Evolutionary conservation across 2,888 invertebrate genomes (phyloP).

Genomic region (Megamerina dolium): DNA sequence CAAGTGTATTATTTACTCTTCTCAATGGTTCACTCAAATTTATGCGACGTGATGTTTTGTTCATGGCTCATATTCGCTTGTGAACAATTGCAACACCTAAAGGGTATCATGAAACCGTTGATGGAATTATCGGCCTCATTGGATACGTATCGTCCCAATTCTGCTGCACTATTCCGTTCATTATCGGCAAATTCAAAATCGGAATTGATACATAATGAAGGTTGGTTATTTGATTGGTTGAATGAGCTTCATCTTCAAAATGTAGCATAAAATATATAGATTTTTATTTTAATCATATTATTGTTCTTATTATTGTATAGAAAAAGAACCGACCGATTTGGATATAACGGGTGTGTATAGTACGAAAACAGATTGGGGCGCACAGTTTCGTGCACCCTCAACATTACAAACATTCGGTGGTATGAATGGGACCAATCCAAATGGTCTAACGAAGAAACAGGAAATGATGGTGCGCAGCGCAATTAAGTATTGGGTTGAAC

Average conservation of each 20-base stretch:
- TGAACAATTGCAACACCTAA: constrained; percentile 77
- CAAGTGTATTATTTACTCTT: constrained; percentile 67
- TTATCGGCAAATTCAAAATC: constrained; percentile 51
- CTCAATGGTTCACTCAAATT: constrained; percentile 57
- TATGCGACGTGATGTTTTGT: constrained; percentile 73
- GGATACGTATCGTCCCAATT: constrained; percentile 69
- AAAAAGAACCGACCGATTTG: constrained; percentile 53
- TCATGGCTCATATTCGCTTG: constrained; percentile 82
- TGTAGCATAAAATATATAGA: constrained; percentile 1
- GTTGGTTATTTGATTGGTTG: constrained; percentile 24
- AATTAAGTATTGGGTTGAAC: constrained; percentile 85
- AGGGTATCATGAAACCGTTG: constrained; percentile 78
- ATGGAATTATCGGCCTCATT: constrained; percentile 80
- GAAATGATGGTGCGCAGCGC: constrained; percentile 79
- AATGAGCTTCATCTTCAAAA: neutral
- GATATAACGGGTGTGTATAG: constrained; percentile 71
- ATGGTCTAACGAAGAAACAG: constrained; percentile 74
- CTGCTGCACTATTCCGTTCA: constrained; percentile 63
- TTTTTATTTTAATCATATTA: constrained; percentile 1
- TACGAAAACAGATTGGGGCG: constrained; percentile 72
- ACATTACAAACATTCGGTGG: constrained; percentile 58
- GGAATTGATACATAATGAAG: constrained; percentile 47
- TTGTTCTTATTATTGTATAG: constrained; percentile 24
- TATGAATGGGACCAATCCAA: constrained; percentile 58
- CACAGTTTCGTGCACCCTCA: constrained; percentile 63